A percentile compares a stretch with the other conserved stretches of the same genome.
phyloP scores from a whole-genome alignment of 2,888 invertebrate species.

The Catocala fraxini region DNA sequence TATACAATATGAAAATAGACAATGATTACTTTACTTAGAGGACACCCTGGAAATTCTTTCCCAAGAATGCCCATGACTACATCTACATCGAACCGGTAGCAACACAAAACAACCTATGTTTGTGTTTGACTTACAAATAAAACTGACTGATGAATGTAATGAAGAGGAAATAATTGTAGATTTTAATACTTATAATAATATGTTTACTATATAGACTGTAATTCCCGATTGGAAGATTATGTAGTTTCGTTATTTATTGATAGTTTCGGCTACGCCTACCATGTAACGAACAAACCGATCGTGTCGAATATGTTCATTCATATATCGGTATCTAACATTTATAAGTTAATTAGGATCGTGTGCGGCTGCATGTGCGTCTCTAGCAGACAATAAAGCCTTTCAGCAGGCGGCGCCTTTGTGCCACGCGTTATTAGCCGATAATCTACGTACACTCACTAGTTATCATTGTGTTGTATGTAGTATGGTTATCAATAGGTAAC shows the following conservation, averaged over 20 bases:
- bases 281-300: conserved; percentile 34
- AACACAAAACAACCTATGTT: too few species aligned
- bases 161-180: conserved; percentile 1
- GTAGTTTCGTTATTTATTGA: conserved; percentile 18
- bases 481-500: neutral
- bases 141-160: neutral
- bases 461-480: conserved; percentile 48
- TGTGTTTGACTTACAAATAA: too few species aligned
- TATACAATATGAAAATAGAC: too few species aligned
- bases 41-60: too few species aligned
- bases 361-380: conserved; percentile 66
- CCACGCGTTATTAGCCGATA: conserved; percentile 62
- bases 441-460: conserved; percentile 60
- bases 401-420: conserved; percentile 77
- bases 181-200: conserved; percentile 5
- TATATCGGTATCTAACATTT: conserved; percentile 54
- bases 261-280: conserved; percentile 16
- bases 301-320: conserved; percentile 50
- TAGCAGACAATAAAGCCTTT: conserved; percentile 75
- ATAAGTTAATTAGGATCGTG: conserved; percentile 79
- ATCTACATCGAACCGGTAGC: too few species aligned
- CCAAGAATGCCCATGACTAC: too few species aligned
- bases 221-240: conserved; percentile 6
- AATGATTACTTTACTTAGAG: too few species aligned
- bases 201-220: conserved; percentile 1